A percentile compares a stretch with the other conserved stretches of the same genome.
These are phyloP conservation scores for Zosterops hypoxanthus DNA, from an alignment of 2,113 vertebrate species.

Conservation along the genomic window DNA sequence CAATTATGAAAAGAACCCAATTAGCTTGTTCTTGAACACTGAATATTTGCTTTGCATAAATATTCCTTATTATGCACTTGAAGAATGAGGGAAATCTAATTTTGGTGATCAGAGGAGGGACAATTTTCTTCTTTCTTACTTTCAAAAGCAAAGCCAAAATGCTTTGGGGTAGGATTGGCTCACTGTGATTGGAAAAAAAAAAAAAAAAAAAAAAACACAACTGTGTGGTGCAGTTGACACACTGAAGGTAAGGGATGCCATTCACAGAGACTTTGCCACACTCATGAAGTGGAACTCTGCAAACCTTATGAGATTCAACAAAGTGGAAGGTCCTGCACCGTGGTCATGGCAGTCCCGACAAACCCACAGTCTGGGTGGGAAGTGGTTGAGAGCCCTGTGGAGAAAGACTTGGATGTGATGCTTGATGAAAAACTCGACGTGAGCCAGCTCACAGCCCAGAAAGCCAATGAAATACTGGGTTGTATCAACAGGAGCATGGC, in stretches of 20 bases:
- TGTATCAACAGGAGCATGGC: fast-evolving
- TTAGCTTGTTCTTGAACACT: conserved; percentile 47
- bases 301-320: neutral
- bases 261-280: neutral
- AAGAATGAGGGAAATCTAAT: conserved; percentile 14
- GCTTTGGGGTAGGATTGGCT: neutral
- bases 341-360: fast-evolving
- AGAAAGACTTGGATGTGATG: neutral
- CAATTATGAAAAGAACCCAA: conserved; percentile 40
- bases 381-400: fast-evolving
- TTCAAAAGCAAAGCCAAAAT: neutral
- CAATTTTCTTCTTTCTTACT: neutral
- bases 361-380: neutral
- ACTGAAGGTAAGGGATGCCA: neutral
- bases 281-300: neutral
- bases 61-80: neutral
- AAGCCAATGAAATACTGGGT: neutral
- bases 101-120: neutral
- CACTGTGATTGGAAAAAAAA: fast-evolving
- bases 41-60: conserved; percentile 30
- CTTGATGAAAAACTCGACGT: neutral
- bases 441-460: neutral
- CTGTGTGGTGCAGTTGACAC: neutral
- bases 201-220: neutral
- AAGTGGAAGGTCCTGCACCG: neutral